Conservation (phyloP, 2,113 vertebrate species). For the Arvicanthis niloticus region DNA sequence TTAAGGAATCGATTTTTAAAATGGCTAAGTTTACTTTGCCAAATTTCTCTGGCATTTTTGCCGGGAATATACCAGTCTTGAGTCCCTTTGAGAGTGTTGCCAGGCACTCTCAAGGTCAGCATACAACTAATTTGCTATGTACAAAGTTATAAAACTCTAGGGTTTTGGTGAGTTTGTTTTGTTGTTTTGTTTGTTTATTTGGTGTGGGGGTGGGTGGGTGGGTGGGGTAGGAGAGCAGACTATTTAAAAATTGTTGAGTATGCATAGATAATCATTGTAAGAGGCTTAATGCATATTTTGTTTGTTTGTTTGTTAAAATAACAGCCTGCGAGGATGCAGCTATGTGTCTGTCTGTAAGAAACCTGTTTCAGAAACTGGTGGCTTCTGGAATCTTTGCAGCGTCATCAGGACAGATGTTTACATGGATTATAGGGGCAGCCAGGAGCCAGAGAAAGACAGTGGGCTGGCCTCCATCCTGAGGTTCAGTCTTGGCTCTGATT, state of each 20-base stretch:
- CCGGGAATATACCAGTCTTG: neutral
- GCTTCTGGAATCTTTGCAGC: neutral
- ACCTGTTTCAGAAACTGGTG: neutral
- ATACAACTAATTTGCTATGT: constrained; percentile 6
- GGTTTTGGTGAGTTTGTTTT: neutral
- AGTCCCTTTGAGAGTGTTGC: neutral
- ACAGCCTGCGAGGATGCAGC: neutral
- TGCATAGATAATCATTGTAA: neutral
- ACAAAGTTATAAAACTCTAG: neutral
- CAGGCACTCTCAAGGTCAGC: neutral
- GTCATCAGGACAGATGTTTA: neutral
- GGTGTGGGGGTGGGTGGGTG: too few relatives aligned
- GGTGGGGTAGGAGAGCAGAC: neutral
- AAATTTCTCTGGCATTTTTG: constrained; percentile 8
- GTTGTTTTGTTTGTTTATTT: neutral
- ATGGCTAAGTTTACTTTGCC: constrained; percentile 41
- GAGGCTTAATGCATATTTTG: neutral
- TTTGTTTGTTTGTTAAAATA: neutral
- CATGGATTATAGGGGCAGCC: fast-evolving
- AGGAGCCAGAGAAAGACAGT: fast-evolving
- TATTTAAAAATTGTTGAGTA: neutral
- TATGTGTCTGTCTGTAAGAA: neutral
- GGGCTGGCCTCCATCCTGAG: fast-evolving
- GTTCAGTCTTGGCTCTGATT: neutral
- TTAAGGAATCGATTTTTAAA: constrained; percentile 47